Evolutionary conservation across 2,113 vertebrate species (phyloP).

Genomic region (Phalacrocorax pelagicus): DNA sequence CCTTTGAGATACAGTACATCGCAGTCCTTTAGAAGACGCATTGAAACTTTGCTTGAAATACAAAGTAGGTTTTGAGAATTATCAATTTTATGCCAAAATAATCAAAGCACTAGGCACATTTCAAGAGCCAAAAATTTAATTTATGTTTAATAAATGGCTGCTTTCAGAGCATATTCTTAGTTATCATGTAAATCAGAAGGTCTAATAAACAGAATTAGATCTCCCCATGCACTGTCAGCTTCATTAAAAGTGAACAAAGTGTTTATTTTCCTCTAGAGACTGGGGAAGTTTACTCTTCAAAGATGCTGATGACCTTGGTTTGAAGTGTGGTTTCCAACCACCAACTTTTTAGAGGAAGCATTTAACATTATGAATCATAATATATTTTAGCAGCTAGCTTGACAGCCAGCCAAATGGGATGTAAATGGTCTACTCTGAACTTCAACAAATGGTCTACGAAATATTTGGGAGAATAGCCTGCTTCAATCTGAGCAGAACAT

Average conservation of each 20-base stretch:
- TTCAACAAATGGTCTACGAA: neutral
- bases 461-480: neutral
- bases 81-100: neutral
- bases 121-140: neutral
- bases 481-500: neutral
- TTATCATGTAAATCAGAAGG: neutral
- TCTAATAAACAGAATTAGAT: neutral
- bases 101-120: neutral
- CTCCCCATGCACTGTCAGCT: neutral
- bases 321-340: neutral
- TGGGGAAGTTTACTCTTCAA: neutral
- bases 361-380: neutral
- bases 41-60: neutral
- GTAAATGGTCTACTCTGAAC: neutral
- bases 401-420: neutral
- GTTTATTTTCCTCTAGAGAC: neutral
- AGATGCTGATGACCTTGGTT: neutral
- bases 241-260: neutral
- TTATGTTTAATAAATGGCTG: neutral
- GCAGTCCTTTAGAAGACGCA: neutral
- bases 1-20: neutral
- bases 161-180: neutral
- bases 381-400: neutral
- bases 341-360: neutral
- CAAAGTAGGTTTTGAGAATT: neutral